Base-by-base conservation (phyloP, 2,888 invertebrate genomes). In the Pandemis corylana region DNA sequence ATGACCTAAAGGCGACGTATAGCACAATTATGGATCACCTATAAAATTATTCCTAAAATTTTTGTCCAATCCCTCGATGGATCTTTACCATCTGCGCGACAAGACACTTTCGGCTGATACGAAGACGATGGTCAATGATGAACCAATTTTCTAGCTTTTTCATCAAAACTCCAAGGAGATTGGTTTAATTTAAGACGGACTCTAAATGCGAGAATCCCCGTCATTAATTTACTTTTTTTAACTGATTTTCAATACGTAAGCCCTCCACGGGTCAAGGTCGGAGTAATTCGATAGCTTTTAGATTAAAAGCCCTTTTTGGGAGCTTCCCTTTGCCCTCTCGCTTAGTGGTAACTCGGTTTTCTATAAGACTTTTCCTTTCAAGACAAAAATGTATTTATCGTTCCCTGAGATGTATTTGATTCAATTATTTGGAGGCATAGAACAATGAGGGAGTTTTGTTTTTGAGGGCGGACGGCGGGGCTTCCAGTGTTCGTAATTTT, bases 221-320 rank as follows among this genome's bases (percentile, higher is more conserved):
- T 64, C 1, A 28, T 49, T 49, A 65, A 65, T 71, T 65, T 71
- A 44, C 64, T 64, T 64, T 64, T 64, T 70, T 44, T 71, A 44
- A 67, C 36, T 5, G 41, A 5, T 20, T 20, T 12, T 28, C 59
- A 12, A 59, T 59, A 59, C 66, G 41, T 15, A 41, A 67, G 15
- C 15, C 15, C 36, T 6, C 5, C 5, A 15, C 10, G 15, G 67
- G 51, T 41, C 67, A 67, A 67, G 67, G 67, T 53, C 80, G 3
- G 78, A 67, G 79, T 82, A 81, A 82, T 81, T 82, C 78, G 78
- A 83, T 86, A 83, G 82, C 81, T 81, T 86, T 83, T 80, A 83
- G 82, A 83, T 85, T 84, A 84, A 82, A 84, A 80, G 83, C 76
- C 78, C 72, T 72, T 78, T 76, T 76, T 68, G 67, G 68, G 68